Conservation (phyloP, 2,888 invertebrate species). For the Diadromus collaris region DNA sequence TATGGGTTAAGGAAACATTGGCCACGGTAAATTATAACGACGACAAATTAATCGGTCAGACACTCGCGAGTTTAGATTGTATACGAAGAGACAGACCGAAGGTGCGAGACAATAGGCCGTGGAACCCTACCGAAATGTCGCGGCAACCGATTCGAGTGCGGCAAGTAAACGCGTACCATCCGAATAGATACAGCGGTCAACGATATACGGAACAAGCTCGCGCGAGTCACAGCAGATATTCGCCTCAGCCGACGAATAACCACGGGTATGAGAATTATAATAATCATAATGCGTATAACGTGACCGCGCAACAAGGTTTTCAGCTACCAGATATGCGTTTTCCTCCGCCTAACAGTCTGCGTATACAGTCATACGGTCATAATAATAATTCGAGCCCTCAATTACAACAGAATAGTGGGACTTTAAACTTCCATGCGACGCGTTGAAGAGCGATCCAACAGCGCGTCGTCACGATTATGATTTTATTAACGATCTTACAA, state of each 20-base stretch:
- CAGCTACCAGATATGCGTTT: constrained; percentile 16
- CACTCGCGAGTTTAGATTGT: constrained; percentile 7
- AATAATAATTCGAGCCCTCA: background rate
- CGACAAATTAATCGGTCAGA: constrained; percentile 1
- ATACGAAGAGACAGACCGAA: constrained; percentile 13
- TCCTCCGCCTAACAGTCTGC: background rate
- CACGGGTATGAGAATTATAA: background rate
- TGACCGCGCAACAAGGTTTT: background rate
- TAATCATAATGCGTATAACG: background rate
- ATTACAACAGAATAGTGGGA: background rate
- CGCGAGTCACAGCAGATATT: background rate
- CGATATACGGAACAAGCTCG: background rate
- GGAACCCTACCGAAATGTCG: background rate
- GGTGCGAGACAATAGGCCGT: background rate
- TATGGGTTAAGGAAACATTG: constrained; percentile 1
- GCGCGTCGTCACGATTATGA: constrained; percentile 15
- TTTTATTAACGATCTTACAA: constrained; percentile 8
- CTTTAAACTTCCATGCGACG: constrained; percentile 19
- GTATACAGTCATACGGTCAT: background rate
- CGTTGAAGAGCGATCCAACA: constrained; percentile 11
- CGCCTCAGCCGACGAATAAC: background rate
- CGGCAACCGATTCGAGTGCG: background rate
- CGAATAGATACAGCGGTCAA: background rate
- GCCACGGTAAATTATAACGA: constrained; percentile 11
- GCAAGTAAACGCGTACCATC: background rate